A percentile compares a stretch with the other conserved stretches of the same genome.
Conservation (phyloP, 2,888 invertebrate genomes). For the Epinotia nisella region DNA sequence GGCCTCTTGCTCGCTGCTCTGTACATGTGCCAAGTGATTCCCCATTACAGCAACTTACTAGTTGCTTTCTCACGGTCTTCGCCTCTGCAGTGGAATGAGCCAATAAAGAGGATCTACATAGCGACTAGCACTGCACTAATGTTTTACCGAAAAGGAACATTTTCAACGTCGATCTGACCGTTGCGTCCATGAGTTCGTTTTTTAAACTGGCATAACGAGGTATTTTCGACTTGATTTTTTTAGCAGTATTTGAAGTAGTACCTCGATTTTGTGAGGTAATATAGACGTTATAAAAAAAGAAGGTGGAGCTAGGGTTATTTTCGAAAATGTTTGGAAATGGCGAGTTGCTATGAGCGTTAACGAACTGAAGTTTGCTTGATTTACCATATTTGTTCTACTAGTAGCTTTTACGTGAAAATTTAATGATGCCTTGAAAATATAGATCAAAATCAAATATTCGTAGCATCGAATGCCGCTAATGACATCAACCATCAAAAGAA, state of each 20-base stretch:
- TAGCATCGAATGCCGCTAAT: background rate
- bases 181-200: conserved; percentile 8
- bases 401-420: background rate
- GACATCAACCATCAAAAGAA: conserved; percentile 13
- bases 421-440: background rate
- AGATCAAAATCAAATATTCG: background rate
- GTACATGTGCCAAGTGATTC: conserved; percentile 72
- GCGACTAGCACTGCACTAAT: conserved; percentile 51
- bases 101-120: conserved; percentile 62
- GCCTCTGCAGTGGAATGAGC: conserved; percentile 62
- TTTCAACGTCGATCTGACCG: conserved; percentile 20
- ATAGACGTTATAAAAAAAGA: background rate
- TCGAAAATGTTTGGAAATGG: conserved; percentile 2
- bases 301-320: background rate
- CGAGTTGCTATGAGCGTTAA: conserved; percentile 1
- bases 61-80: conserved; percentile 67
- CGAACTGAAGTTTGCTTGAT: conserved; percentile 13
- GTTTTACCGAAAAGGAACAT: conserved; percentile 40
- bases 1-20: conserved; percentile 66
- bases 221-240: conserved; percentile 1
- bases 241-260: background rate
- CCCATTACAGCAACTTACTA: conserved; percentile 71
- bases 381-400: conserved; percentile 18
- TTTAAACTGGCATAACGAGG: conserved; percentile 19
- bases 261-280: background rate